Base-by-base conservation (phyloP, 2,888 invertebrate genomes). In the Horisme vitalbata region DNA sequence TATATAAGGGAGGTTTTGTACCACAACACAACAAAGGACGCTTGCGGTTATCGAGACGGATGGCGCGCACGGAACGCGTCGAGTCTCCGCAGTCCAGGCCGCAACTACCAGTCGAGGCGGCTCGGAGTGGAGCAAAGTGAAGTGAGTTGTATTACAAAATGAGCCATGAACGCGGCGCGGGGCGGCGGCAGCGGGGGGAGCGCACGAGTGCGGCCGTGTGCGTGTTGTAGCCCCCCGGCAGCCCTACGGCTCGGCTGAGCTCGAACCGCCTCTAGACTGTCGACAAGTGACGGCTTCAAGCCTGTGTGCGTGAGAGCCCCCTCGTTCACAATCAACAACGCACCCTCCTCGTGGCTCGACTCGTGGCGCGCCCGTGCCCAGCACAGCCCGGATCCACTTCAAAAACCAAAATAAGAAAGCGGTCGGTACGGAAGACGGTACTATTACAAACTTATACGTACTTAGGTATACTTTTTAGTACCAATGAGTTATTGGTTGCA, bases 121-220 rank as follows among this genome's bases (percentile, higher is more conserved):
- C 45, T 43, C 55, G 53, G 64, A 65, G 65, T 63, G 62, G 65
- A 70, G 65, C 66, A 64, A 59, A 67, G 65, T 71, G 73, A 73
- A 73, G 72, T 71, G 69, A 73, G 72, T 68, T 61, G 72, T 71
- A 66, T 74, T 73, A 76, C 71, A 75, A 74, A 72, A 74, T 67
- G 73, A 70, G 67, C 65, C 72, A 72, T 68, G 69, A 71, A 68
- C 68, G 61, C 63, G 57, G 30, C 34, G 23, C 60, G 58, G 50
- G 49, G 53, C 61, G 67, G 62, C 55, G 64, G 64, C 67, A 28
- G 37, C 12, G 41, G 41, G 36, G 44, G 30, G 36, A 20, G 44
- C 23, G 30, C 21, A 21, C 41, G 20, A 27, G 52, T 35, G 41
- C 33, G 46, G 44, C 62, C 60, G 63, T 66, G 67, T 66, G 71